A percentile compares a stretch with the other conserved stretches of the same genome.
phyloP scores from a whole-genome alignment of 2,797 vertebrate species.

The Rallus crepitans region DNA sequence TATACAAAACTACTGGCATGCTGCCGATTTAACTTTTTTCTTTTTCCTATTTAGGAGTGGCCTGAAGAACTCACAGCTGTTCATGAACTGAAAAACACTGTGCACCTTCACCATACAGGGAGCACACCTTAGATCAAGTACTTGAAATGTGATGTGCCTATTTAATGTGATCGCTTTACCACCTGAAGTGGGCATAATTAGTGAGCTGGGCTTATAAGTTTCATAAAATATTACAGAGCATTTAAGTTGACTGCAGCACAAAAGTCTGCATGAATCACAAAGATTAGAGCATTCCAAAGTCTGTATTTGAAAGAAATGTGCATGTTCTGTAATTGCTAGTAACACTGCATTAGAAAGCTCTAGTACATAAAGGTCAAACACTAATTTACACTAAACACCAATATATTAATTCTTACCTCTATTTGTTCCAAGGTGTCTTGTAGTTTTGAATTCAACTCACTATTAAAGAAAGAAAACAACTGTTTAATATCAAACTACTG shows the following conservation, averaged over 20 bases:
- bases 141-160: background rate
- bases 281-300: background rate
- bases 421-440: slow-evolving; percentile 99
- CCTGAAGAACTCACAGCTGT: background rate
- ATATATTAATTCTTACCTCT: slow-evolving; percentile 84
- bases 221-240: background rate
- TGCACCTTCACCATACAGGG: background rate
- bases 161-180: background rate
- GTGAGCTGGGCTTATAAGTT: background rate
- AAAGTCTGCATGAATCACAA: background rate
- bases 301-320: background rate
- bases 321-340: background rate
- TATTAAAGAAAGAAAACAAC: slow-evolving; percentile 65
- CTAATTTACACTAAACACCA: background rate
- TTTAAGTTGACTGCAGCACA: background rate
- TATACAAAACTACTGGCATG: background rate
- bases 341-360: background rate
- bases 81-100: background rate
- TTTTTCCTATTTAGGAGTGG: background rate
- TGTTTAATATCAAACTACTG: background rate
- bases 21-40: background rate
- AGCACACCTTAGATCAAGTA: background rate
- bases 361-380: background rate
- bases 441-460: slow-evolving; percentile 96
- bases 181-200: background rate